Percentiles rank a stretch among this genome's conserved stretches.
Conservation (phyloP, 2,113 vertebrate genomes). For the Podarcis cretensis region DNA sequence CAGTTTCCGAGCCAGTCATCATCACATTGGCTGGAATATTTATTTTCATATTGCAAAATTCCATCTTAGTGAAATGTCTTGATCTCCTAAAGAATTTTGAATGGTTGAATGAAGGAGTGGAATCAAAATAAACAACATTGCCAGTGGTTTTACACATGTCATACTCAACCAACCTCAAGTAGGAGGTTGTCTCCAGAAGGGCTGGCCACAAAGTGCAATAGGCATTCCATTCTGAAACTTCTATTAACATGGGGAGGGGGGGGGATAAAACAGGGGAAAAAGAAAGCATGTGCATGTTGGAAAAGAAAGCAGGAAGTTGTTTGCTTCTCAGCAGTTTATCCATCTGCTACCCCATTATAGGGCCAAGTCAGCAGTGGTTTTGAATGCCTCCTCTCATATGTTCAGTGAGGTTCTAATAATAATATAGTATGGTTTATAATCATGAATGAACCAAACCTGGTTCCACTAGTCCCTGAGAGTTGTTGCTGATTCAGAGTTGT, state of each 20-base stretch:
- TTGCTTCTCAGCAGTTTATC: slow-evolving; percentile 11
- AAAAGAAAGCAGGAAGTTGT: slow-evolving; percentile 48
- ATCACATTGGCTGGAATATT: not conserved
- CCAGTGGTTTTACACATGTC: slow-evolving; percentile 42
- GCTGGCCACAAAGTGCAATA: slow-evolving; percentile 60
- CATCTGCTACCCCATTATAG: slow-evolving; percentile 28
- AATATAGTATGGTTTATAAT: fast-evolving
- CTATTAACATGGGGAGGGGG: slow-evolving; percentile 19
- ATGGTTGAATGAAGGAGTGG: slow-evolving; percentile 2
- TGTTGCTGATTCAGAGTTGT: not conserved
- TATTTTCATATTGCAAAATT: slow-evolving; percentile 35
- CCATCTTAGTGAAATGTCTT: slow-evolving; percentile 1
- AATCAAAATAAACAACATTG: slow-evolving; percentile 47
- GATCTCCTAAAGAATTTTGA: slow-evolving; percentile 52
- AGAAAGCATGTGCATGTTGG: not conserved
- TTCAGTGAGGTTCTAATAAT: slow-evolving; percentile 15
- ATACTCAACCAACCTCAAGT: slow-evolving; percentile 38
- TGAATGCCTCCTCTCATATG: slow-evolving; percentile 27
- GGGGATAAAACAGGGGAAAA: slow-evolving; percentile 14
- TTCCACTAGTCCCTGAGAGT: not conserved
- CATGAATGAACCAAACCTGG: not conserved
- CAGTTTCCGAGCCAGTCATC: slow-evolving; percentile 1
- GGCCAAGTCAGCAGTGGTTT: slow-evolving; percentile 38
- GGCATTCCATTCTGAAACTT: slow-evolving; percentile 54
- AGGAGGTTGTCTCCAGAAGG: slow-evolving; percentile 66